Evolutionary conservation across 2,797 vertebrate genomes (phyloP).

Genomic region (Dromococcyx pavoninus): DNA sequence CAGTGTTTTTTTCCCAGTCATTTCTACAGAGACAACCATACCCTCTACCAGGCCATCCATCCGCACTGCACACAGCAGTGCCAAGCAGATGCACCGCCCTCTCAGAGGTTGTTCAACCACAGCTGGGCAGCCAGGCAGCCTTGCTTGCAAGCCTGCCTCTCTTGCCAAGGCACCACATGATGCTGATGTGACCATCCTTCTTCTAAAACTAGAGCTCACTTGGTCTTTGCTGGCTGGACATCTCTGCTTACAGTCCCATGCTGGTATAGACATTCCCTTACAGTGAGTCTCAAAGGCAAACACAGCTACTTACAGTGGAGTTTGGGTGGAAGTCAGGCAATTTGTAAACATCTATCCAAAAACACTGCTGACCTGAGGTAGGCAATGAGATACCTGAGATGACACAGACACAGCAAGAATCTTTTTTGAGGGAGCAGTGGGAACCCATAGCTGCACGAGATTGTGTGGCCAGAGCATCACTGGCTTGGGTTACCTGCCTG

Average conservation of each 20-base stretch:
- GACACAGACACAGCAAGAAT: neutral
- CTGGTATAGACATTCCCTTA: neutral
- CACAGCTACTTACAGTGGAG: neutral
- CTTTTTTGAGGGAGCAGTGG: neutral
- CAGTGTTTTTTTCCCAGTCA: neutral
- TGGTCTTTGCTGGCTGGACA: neutral
- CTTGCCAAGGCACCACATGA: neutral
- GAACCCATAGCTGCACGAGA: neutral
- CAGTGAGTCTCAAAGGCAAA: neutral
- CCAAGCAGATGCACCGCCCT: neutral
- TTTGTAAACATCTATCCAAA: neutral
- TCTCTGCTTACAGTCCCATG: neutral
- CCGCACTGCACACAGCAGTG: rapidly evolving
- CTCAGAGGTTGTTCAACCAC: neutral
- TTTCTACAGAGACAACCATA: neutral
- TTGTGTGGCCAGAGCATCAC: neutral
- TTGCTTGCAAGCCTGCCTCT: neutral
- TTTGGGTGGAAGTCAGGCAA: neutral
- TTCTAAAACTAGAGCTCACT: neutral
- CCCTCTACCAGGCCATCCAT: neutral
- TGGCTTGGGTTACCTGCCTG: neutral
- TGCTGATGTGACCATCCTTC: neutral
- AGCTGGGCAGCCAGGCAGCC: neutral
- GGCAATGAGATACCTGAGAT: neutral
- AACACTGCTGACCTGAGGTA: neutral